Percentiles rank a stretch among this genome's conserved stretches.
These are phyloP conservation scores for Amphipoea oculea DNA, from an alignment of 2,888 invertebrate species.

Conservation along the genomic window DNA sequence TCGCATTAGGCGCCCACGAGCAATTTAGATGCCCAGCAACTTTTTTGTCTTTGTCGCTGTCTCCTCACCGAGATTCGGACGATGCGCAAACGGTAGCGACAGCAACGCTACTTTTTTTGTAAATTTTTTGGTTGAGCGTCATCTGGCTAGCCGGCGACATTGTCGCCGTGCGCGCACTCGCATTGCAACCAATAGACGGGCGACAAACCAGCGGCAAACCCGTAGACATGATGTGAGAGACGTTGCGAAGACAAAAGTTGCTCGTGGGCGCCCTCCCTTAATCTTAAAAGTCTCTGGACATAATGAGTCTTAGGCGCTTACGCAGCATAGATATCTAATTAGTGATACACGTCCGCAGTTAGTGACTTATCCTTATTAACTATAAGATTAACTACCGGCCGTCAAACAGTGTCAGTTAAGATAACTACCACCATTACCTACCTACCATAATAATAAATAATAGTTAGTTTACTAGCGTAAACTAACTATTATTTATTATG, in stretches of 20 bases:
- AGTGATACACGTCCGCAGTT: conserved; percentile 39
- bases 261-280: neutral
- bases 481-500: conserved; percentile 43
- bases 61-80: neutral
- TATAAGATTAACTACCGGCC: conserved; percentile 36
- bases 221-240: neutral
- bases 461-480: conserved; percentile 1
- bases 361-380: conserved; percentile 37
- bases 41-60: neutral
- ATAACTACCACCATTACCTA: neutral
- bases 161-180: neutral
- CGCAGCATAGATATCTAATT: conserved; percentile 34
- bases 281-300: neutral
- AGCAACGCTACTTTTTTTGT: neutral
- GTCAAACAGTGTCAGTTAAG: conserved; percentile 37
- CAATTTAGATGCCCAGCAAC: neutral
- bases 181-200: neutral
- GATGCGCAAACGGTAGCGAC: neutral
- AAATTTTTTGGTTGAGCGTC: neutral
- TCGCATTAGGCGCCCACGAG: neutral
- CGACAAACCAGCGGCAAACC: neutral
- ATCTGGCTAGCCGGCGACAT: neutral
- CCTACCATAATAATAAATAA: no score
- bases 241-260: neutral
- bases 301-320: conserved; percentile 16